Base-by-base conservation (phyloP, 1,140 invertebrate species). In the Zaprionus taronus region DNA sequence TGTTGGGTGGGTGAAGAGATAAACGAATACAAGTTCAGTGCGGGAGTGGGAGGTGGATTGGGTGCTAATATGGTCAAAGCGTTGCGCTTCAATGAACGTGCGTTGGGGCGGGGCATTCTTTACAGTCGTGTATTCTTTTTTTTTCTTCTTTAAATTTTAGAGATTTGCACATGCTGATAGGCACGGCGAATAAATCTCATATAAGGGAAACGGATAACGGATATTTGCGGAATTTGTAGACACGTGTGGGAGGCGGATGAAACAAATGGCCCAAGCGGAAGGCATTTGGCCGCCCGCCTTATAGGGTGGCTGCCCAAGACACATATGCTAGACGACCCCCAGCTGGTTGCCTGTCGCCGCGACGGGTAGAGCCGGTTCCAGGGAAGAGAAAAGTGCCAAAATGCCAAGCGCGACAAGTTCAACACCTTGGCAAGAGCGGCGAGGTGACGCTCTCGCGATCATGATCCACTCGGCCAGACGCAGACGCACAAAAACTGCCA, bases 51-150 rank as follows among this genome's bases (percentile, higher is more conserved):
- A 36, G 53, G 61, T 55, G 26, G 28, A 84, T 81, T 89, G 84
- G 84, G 84, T 90, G 85, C 85, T 89, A 89, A 89, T 89, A 79
- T 89, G 84, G 84, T 89, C 84, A 90, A 90, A 90, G 81, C 72
- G 74, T 41, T 66, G 79, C 68, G 67, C 66, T 65, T 75, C 64
- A 75, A 69, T 65, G 71, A 71, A 28, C 55, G 63, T 44, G 63
- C 36, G 36, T 31, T 15, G 60, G 73, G 55, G 9, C 53, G 24
- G 28, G 75, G 11, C 47, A 61, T 64, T 66, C 34, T 49, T 63
- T 83, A 66, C 44, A 47, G 41, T 22, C n/a, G 31, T 61, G 24
- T 71, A 64, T 66, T 60, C 34, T 22, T 58, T 17, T 77, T 73
- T 77, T 41, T 78, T 78, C 61, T 77, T 84, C 81, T 89, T 84